A percentile compares a stretch with the other conserved stretches of the same genome.
phyloP scores from a whole-genome alignment of 2,888 invertebrate genomes.

The Lasioglossum leucozonium region DNA sequence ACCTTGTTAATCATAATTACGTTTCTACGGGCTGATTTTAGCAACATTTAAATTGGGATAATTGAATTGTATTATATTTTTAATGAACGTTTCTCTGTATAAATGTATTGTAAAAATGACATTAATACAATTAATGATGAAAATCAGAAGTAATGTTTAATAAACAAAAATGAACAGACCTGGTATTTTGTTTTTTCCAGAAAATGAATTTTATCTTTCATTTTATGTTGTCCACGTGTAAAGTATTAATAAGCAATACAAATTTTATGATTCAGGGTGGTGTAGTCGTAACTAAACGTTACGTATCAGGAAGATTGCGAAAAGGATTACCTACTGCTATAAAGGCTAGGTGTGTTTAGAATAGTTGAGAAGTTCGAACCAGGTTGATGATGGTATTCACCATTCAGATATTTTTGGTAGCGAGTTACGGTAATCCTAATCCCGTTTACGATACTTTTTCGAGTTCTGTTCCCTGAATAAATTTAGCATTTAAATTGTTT shows the following conservation, averaged over 20 bases:
- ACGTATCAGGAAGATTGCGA: neutral
- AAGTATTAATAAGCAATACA: neutral
- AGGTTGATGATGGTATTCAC: neutral
- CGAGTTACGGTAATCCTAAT: conserved; percentile 24
- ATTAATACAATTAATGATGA: neutral
- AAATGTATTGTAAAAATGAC: neutral
- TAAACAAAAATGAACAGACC: neutral
- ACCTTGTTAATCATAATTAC: too few relatives aligned
- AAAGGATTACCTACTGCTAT: neutral
- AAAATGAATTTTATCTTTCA: neutral
- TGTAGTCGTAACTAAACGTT: neutral
- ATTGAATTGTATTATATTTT: too few relatives aligned
- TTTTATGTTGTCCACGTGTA: neutral
- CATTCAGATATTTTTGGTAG: conserved; percentile 1
- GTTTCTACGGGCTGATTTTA: too few relatives aligned
- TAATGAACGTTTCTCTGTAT: neutral
- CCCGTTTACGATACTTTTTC: conserved; percentile 21
- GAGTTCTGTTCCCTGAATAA: neutral
- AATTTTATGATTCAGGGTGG: neutral
- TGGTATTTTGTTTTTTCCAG: too few relatives aligned
- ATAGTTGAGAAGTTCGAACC: neutral
- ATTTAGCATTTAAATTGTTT: neutral
- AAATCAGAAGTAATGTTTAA: neutral
- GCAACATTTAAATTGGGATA: too few relatives aligned
- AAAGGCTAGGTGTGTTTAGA: neutral